Evolutionary conservation across 2,888 invertebrate genomes (phyloP), one percentile per base, ranked within the genome.

Genomic region (Scaptomyza reducta): DNA sequence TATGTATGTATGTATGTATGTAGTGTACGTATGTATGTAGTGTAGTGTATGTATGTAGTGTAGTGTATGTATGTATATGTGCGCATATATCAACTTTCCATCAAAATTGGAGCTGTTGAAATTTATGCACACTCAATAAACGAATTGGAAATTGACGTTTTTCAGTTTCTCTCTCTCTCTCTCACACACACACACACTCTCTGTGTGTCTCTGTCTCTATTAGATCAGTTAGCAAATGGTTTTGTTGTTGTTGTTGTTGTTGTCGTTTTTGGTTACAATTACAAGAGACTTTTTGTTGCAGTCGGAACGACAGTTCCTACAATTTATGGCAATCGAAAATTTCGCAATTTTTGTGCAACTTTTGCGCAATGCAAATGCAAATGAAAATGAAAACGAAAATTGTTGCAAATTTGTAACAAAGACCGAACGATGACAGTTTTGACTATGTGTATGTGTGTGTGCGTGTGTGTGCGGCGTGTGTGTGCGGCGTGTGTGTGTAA

Each of bases 311-410:
- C 87, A 86, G 71, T 83, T 83, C 84, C 66, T 72, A 76, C 82
- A 86, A 83, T 83, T 83, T 83, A 83, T 83, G 87, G 82, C 67
- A 81, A 67, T 44, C 61, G 72, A 70, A 69, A 73, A 76, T 66
- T 57, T 66, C 57, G 44, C 56, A 56, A 31, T 41, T 75, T 75
- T 77, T 63, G 38, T 67, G 75, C 62, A 60, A 70, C 73, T 75
- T 35, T 81, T 84, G 74, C 72, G 74, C 79, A 79, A 83, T 79
- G 49, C 70, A 67, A 75, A 73, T 74, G 73, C 61, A 69, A 64
- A 70, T 83, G 40, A 40, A 69, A 64, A 70, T 83, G 40, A 40
- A 40, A 40, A 40, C 14, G 38, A 38, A 40, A 40, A 40, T 49
- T 49, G 33, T 33, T 83, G 80, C 81, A 77, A 73, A 62, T 49